A percentile compares a stretch with the other conserved stretches of the same genome.
Evolutionary conservation across 2,113 vertebrate genomes (phyloP).

Genomic region (Lethenteron reissneri): DNA sequence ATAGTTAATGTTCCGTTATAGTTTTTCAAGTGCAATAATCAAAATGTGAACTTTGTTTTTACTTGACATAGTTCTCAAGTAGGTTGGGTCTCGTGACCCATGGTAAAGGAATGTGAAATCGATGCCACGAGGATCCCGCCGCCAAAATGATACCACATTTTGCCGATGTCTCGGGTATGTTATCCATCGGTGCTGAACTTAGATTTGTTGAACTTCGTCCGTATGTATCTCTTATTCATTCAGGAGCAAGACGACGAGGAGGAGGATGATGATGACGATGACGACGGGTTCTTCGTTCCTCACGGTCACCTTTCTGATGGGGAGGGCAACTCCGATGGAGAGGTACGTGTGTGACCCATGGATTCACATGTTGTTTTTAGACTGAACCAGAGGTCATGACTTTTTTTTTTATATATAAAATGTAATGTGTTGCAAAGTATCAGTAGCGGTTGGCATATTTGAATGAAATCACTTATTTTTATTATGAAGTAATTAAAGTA

Average conservation of each 20-base stretch:
- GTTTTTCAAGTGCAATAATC: too few relatives aligned
- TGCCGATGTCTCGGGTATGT: too few relatives aligned
- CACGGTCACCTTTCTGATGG: conserved; percentile 92
- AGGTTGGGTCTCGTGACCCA: too few relatives aligned
- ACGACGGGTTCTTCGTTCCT: conserved; percentile 89
- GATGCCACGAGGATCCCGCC: too few relatives aligned
- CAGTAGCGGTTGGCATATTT: not conserved
- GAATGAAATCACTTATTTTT: not conserved
- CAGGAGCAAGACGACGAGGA: conserved; percentile 74
- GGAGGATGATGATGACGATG: conserved; percentile 63
- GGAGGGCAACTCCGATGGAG: conserved; percentile 61
- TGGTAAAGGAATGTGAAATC: too few relatives aligned
- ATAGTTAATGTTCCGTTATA: too few relatives aligned
- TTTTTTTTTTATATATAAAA: not conserved
- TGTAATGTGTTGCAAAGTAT: not conserved
- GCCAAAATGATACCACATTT: too few relatives aligned
- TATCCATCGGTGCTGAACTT: too few relatives aligned
- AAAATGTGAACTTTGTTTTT: too few relatives aligned
- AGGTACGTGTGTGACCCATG: conserved; percentile 8
- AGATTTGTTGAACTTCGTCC: too few relatives aligned
- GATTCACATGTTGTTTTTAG: not conserved
- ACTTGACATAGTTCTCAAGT: too few relatives aligned
- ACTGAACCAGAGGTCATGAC: not conserved
- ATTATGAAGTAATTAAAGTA: too few relatives aligned
- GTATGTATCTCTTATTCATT: conserved; percentile 6